Base-by-base conservation (phyloP, 92 coral and sea anemone species). In the Palythoa grandiflora region DNA sequence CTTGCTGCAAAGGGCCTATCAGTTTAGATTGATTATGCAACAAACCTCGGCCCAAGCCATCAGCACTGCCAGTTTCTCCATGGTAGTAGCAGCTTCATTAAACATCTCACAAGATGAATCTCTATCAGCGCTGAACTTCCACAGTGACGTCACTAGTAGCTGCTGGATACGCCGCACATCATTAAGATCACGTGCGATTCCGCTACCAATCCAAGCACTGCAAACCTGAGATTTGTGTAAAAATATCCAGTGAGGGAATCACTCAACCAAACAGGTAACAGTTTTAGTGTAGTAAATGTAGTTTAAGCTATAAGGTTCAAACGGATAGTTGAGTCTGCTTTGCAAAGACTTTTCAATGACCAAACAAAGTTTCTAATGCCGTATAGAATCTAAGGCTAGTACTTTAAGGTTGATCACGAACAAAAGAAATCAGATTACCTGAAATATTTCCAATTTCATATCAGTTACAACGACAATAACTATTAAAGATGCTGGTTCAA, bases 201-300 rank as follows among this genome's bases (percentile, higher is more conserved):
- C 99, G 63, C 99, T 93, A 28, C 98, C 99, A 86, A 97, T 97
- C 99, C 99, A 97, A 16, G 99, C 96, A 87, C 99, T 97, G 83
- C 99, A 97, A 38, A 97, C 99, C 99, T 96, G 70, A 3, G 19
- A 75, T 77, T 15, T 8, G 75, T 17, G 65, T 10, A 59, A 14
- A 10, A 5, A 12, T 38, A 12, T 36, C 44, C 2, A 70, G 8
- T 11, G 16, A 13, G 47, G 75, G 14, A 3, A 6, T 35, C 16
- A 70, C 75, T 70, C 15, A 2, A 70, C 16, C 20, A 68, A 68
- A 44, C 50, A 28, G 28, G 28, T 28, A 28, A 28, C 0, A 28
- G 28, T 28, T 28, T 28, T 28, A 28, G 28, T 28, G 28, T 28
- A 28, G 28, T 28, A 28, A 28, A 28, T 28, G 28, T 28, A 28